phyloP scores from a whole-genome alignment of 2,797 vertebrate species.

The Propithecus deckenii region DNA sequence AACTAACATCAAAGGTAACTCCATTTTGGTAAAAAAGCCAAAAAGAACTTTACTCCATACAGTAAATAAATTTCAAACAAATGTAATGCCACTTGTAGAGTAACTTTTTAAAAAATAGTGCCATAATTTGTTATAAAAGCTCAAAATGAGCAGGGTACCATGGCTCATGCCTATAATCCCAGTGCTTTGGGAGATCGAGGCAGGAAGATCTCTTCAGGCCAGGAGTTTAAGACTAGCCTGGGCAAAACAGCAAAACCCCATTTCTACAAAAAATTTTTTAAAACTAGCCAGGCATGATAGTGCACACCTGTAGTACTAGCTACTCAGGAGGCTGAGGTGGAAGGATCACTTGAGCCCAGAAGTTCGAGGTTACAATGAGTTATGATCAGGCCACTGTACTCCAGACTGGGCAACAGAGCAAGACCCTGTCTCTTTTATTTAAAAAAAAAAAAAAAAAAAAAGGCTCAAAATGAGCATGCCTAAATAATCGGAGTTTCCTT shows the following conservation, averaged over 20 bases:
- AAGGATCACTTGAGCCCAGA: not conserved
- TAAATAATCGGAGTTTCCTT: constrained; percentile 56
- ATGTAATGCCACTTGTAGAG: constrained; percentile 69
- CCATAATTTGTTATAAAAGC: constrained; percentile 70
- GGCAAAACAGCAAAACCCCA: not conserved
- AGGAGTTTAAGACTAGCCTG: not conserved
- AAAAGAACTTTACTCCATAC: constrained; percentile 69
- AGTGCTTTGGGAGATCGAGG: not conserved
- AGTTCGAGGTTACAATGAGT: not conserved
- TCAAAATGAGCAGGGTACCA: constrained; percentile 57
- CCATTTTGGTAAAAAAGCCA: constrained; percentile 65
- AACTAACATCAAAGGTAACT: constrained; percentile 78
- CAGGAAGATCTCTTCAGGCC: not conserved
- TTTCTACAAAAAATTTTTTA: not conserved
- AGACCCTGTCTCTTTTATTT: constrained; percentile 26
- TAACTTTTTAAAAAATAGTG: constrained; percentile 72
- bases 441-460: constrained; percentile 49
- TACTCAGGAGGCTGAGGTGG: not conserved
- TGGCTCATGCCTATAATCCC: not conserved
- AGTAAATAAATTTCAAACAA: constrained; percentile 75
- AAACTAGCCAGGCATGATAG: not conserved
- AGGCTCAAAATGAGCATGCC: constrained; percentile 69
- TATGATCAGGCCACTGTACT: not conserved
- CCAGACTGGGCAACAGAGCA: not conserved
- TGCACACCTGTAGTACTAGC: not conserved